Percentiles rank a stretch among this genome's conserved stretches.
Evolutionary conservation across 2,113 vertebrate genomes (phyloP).

Genomic region (Gambusia holbrooki): DNA sequence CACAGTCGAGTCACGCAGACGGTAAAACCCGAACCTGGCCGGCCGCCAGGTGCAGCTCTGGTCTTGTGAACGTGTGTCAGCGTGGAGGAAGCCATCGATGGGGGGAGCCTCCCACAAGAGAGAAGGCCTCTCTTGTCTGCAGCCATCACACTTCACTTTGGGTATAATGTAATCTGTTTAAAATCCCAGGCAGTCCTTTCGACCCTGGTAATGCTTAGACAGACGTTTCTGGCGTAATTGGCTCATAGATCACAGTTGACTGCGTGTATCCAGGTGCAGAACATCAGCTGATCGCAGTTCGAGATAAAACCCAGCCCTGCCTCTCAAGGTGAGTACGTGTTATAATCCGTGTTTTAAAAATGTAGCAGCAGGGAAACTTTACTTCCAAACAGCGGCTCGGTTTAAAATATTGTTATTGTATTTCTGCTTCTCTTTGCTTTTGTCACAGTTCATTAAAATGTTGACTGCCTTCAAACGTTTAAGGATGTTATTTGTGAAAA

Average conservation of each 20-base stretch:
- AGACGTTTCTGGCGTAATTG: constrained; percentile 70
- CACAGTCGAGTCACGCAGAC: constrained; percentile 16
- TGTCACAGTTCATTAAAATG: not conserved
- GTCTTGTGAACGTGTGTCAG: constrained; percentile 2
- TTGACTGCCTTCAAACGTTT: no score
- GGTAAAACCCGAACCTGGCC: constrained; percentile 26
- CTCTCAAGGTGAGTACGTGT: constrained; percentile 52
- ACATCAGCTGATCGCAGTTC: constrained; percentile 60
- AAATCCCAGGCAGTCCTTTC: constrained; percentile 69
- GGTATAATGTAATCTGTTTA: constrained; percentile 73
- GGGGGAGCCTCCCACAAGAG: constrained; percentile 33
- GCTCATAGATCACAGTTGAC: constrained; percentile 65
- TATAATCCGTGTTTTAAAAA: not conserved
- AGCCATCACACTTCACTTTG: constrained; percentile 70
- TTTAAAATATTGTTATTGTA: not conserved
- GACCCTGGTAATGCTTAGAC: constrained; percentile 71
- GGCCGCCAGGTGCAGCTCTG: constrained; percentile 7
- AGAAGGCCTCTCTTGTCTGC: constrained; percentile 47
- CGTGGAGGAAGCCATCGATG: constrained; percentile 21
- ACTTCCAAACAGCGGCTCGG: not conserved
- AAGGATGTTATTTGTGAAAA: no score
- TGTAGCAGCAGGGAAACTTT: not conserved
- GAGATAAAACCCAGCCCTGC: constrained; percentile 42
- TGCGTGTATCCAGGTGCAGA: constrained; percentile 46
- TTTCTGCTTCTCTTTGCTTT: not conserved